These are phyloP conservation scores for Drosophila picticornis DNA, from an alignment of 2,888 invertebrate genomes.

Conservation along the genomic window DNA sequence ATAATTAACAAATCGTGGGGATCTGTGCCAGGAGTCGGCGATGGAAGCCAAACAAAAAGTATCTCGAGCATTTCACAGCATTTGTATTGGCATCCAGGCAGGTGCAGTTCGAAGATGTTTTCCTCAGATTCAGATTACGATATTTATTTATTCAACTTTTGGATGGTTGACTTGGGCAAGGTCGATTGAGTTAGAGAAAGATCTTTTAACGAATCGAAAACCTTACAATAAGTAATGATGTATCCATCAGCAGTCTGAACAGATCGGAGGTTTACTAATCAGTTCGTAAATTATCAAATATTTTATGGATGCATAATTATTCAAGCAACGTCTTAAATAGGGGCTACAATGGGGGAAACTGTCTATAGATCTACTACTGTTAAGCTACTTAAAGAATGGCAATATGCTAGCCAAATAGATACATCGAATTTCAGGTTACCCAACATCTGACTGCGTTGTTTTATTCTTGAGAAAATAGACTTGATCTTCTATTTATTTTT, in stretches of 20 bases:
- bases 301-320: not conserved
- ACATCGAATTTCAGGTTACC: not conserved
- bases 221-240: not conserved
- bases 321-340: not conserved
- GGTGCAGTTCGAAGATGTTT: conserved; percentile 43
- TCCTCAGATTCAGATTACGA: not conserved
- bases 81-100: conserved; percentile 58
- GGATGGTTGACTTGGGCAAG: not conserved
- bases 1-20: conserved; percentile 63
- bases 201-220: not conserved
- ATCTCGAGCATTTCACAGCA: conserved; percentile 54
- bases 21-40: conserved; percentile 9
- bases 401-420: not conserved
- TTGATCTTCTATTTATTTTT: not conserved
- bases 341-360: not conserved
- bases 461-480: not conserved
- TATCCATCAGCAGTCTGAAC: not conserved
- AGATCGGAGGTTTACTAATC: not conserved
- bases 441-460: not conserved
- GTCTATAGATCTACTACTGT: not conserved
- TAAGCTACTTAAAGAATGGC: not conserved
- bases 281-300: not conserved
- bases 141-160: not conserved
- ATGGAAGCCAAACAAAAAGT: conserved; percentile 11
- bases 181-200: not conserved